Conservation (phyloP, 2,888 invertebrate species). For the Creontiades dilutus region DNA sequence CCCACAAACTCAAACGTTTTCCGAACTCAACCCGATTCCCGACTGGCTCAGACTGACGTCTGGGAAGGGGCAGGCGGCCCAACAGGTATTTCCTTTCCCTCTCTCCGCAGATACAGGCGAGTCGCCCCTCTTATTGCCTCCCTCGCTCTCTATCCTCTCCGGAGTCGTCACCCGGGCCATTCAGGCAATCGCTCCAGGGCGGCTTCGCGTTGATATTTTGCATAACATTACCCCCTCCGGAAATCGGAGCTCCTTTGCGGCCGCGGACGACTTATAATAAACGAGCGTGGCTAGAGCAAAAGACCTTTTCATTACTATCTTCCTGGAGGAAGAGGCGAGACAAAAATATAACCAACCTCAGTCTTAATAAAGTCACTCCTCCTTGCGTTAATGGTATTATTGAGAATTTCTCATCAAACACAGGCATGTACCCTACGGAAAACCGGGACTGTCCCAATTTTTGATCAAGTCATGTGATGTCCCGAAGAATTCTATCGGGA, state of each 20-base stretch:
- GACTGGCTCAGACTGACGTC: conserved; percentile 42
- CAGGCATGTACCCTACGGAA: too few relatives aligned
- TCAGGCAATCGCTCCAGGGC: conserved; percentile 31
- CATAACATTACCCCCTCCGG: conserved; percentile 28
- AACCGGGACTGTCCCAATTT: too few relatives aligned
- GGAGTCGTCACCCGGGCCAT: neutral
- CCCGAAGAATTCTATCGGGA: too few relatives aligned
- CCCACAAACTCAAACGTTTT: neutral
- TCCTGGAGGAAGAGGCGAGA: neutral
- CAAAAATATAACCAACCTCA: neutral
- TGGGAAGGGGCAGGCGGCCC: conserved; percentile 37
- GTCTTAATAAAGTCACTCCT: too few relatives aligned
- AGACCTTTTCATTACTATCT: conserved; percentile 10
- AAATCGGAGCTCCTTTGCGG: conserved; percentile 1
- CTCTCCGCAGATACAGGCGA: neutral
- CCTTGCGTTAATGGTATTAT: too few relatives aligned
- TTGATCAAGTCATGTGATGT: too few relatives aligned
- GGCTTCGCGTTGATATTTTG: conserved; percentile 44
- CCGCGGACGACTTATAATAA: conserved; percentile 14
- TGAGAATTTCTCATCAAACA: too few relatives aligned
- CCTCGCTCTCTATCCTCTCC: neutral
- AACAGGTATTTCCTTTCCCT: conserved; percentile 36
- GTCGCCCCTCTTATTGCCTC: neutral
- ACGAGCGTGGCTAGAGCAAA: conserved; percentile 7
- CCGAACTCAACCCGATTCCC: conserved; percentile 34